Conservation (phyloP, 2,113 vertebrate genomes). For the Podarcis cretensis region DNA sequence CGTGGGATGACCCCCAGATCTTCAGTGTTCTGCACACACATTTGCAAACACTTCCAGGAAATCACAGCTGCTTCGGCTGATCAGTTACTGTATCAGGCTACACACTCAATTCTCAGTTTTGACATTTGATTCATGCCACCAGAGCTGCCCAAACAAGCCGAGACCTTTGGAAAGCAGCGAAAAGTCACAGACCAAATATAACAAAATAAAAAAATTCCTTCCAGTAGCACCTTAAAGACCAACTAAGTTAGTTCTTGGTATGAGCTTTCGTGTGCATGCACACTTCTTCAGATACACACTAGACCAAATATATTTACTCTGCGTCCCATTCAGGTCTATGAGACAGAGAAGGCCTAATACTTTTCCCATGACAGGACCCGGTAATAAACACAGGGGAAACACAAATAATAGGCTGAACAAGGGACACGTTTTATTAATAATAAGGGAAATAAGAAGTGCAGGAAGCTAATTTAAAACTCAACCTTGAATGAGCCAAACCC, state of each 20-base stretch:
- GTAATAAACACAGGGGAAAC: no score
- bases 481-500: no score
- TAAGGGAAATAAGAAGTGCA: no score
- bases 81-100: not conserved
- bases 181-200: not conserved
- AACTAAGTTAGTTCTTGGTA: no score
- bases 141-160: not conserved
- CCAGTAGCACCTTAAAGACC: no score
- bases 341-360: not conserved
- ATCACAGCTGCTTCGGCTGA: not conserved
- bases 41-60: not conserved
- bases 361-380: not conserved
- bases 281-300: no score
- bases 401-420: no score
- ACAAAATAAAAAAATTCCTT: no score
- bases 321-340: not conserved
- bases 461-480: no score
- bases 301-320: not conserved
- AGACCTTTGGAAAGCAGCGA: not conserved
- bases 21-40: not conserved
- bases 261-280: no score
- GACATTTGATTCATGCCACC: not conserved
- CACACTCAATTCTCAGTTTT: not conserved
- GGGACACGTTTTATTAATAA: no score
- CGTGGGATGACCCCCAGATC: not conserved